Evolutionary conservation across 2,888 invertebrate species (phyloP).

Genomic region (Anthrax anthrax): DNA sequence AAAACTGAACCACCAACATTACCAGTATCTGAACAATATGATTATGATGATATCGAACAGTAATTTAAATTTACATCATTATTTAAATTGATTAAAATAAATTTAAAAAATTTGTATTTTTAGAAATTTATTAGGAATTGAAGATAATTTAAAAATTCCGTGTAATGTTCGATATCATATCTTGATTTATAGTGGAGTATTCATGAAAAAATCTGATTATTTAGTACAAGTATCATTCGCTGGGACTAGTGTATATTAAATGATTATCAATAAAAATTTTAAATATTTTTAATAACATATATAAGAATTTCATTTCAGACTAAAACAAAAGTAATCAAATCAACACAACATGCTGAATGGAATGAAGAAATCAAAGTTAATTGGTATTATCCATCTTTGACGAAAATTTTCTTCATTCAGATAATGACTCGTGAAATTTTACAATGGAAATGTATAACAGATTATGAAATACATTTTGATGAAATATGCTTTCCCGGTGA

Average conservation of each 20-base stretch:
- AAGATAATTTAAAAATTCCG: constrained; percentile 31
- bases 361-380: constrained; percentile 62
- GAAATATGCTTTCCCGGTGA: constrained; percentile 24
- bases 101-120: constrained; percentile 6
- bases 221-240: constrained; percentile 26
- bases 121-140: constrained; percentile 54
- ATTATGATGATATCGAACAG: constrained; percentile 57
- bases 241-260: constrained; percentile 19
- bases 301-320: constrained; percentile 3
- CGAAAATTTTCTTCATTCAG: constrained; percentile 56
- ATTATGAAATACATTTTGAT: constrained; percentile 24
- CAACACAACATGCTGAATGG: constrained; percentile 42
- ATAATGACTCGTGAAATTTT: constrained; percentile 36
- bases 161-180: constrained; percentile 42
- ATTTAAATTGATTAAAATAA: too few species aligned
- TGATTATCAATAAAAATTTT: not conserved
- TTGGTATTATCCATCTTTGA: constrained; percentile 70
- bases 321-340: not conserved
- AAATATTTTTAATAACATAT: too few species aligned
- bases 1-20: constrained; percentile 46
- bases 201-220: constrained; percentile 29
- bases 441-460: constrained; percentile 30
- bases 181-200: constrained; percentile 40
- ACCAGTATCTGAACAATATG: constrained; percentile 29
- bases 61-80: too few species aligned